Percentiles rank a stretch among this genome's conserved stretches.
These are phyloP conservation scores for Rhagophthalmus giganteus DNA, from an alignment of 2,888 invertebrate species.

Conservation along the genomic window DNA sequence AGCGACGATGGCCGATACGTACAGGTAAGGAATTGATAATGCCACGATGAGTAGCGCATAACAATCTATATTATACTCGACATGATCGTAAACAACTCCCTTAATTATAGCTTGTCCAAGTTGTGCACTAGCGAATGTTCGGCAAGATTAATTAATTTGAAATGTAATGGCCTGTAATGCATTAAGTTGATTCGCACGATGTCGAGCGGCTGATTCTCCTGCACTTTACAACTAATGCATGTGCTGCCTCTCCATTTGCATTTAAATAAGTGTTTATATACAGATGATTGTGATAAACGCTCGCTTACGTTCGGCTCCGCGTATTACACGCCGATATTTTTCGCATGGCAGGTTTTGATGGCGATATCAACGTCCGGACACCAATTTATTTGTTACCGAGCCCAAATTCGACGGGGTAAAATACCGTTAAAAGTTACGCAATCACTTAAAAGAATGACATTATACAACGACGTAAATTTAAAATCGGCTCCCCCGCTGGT, in stretches of 20 bases:
- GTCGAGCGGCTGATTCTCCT: conserved; percentile 36
- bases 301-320: conserved; percentile 16
- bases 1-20: conserved; percentile 86
- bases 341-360: conserved; percentile 14
- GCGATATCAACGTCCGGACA: conserved; percentile 5
- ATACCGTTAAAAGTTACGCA: neutral
- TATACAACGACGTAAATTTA: too few species aligned
- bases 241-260: conserved; percentile 36
- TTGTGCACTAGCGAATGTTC: conserved; percentile 24
- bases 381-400: conserved; percentile 6
- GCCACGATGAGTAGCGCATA: neutral
- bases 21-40: conserved; percentile 64
- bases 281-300: conserved; percentile 28
- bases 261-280: conserved; percentile 40
- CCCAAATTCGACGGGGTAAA: neutral
- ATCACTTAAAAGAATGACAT: too few species aligned
- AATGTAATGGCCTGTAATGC: conserved; percentile 57
- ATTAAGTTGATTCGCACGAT: conserved; percentile 42
- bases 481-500: too few species aligned
- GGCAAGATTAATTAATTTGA: conserved; percentile 59
- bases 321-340: conserved; percentile 16
- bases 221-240: conserved; percentile 41
- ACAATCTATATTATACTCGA: conserved; percentile 7
- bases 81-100: conserved; percentile 19
- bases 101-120: conserved; percentile 26